A percentile compares a stretch with the other conserved stretches of the same genome.
Evolutionary conservation across 1,140 invertebrate species (phyloP).

Genomic region (Trypoxylus dichotomus): DNA sequence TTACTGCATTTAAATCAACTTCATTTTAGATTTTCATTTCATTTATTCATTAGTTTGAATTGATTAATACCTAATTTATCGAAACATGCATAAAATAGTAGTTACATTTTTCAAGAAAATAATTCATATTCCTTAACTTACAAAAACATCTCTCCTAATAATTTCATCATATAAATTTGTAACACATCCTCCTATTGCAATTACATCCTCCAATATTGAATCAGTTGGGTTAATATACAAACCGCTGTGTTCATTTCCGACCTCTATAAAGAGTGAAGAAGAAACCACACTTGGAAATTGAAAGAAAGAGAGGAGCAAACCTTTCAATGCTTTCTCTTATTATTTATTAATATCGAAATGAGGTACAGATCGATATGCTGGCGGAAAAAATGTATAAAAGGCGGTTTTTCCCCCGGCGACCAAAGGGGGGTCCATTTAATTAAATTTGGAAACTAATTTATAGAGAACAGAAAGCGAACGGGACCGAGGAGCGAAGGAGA

Average conservation of each 20-base stretch:
- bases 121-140: too few species aligned
- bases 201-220: constrained; percentile 28
- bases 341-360: constrained; percentile 26
- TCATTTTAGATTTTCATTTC: too few species aligned
- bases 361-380: neutral
- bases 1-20: too few species aligned
- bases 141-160: neutral
- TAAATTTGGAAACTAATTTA: constrained; percentile 42
- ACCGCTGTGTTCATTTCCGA: constrained; percentile 13
- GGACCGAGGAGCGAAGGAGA: neutral
- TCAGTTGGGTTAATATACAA: constrained; percentile 6
- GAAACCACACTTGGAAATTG: neutral
- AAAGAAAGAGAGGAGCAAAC: neutral
- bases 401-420: constrained; percentile 5
- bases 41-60: too few species aligned
- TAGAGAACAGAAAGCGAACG: constrained; percentile 26
- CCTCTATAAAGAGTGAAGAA: neutral
- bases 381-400: constrained; percentile 18
- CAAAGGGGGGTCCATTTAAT: constrained; percentile 34
- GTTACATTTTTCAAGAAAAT: too few species aligned
- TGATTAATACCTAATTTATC: too few species aligned
- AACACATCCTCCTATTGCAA: constrained; percentile 29
- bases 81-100: too few species aligned
- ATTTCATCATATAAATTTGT: constrained; percentile 10
- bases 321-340: constrained; percentile 7